These are phyloP conservation scores for Arenaria interpres DNA, from an alignment of 2,113 vertebrate genomes.

Conservation along the genomic window DNA sequence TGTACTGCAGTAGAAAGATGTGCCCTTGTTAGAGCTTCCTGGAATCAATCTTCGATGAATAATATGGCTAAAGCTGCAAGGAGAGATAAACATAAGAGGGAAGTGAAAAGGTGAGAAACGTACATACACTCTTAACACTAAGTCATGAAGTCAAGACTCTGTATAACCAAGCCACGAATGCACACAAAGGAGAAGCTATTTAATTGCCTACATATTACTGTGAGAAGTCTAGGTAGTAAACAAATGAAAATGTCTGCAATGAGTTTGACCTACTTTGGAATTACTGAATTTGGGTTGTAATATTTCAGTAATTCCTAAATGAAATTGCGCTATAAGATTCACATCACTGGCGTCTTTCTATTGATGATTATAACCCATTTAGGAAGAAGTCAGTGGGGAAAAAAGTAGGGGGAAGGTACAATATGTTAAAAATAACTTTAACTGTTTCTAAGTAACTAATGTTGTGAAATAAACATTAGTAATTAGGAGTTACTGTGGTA, in stretches of 20 bases:
- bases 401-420: neutral
- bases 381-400: neutral
- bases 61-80: neutral
- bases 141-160: neutral
- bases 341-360: neutral
- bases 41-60: constrained; percentile 35
- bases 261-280: neutral
- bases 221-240: neutral
- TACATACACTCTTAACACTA: neutral
- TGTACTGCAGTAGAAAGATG: neutral
- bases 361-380: neutral
- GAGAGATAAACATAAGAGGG: neutral
- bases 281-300: neutral
- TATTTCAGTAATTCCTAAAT: neutral
- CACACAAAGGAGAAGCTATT: neutral
- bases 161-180: neutral
- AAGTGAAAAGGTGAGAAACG: neutral
- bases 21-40: constrained; percentile 7
- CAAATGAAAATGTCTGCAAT: neutral
- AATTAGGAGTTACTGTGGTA: neutral
- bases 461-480: neutral
- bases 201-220: neutral
- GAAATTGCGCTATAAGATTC: neutral
- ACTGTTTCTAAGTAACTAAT: neutral
- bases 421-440: neutral